Evolutionary conservation across 2,888 invertebrate genomes (phyloP), one percentile per base, ranked within the genome.

Genomic region (Hybos culiciformis): DNA sequence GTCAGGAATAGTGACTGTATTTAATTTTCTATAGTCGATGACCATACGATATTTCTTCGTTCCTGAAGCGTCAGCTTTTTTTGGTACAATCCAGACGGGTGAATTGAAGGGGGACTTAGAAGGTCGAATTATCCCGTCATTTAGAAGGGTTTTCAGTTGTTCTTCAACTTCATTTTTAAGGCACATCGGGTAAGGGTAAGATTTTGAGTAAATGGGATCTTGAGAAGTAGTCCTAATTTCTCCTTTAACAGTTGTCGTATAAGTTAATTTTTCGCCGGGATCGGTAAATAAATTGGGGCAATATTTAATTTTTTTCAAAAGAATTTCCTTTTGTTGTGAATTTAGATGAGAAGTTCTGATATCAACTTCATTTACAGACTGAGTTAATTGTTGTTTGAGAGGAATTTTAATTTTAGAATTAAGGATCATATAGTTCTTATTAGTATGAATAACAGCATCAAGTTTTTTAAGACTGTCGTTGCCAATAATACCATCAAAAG

Each of bases 1-100:
- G 24, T 44, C 41, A 6, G 39, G 15, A 21, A 46, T 43, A 17
- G 37, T 43, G 20, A 42, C 12, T 26, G 26, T 26, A 26, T 26
- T 26, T 26, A 26, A 26, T 26, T 24, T 44, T 34, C 44, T 24
- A 12, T 43, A 46, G 14, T 46, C 39, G 24, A 44, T 37, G 9
- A 46, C 44, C 19, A 43, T 29, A 15, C 39, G 15, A 39, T 41
- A 44, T 32, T 39, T 44, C 15, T 44, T 44, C 33, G 39, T 39
- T 9, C 29, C 29, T 6, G 39, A 39, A 5, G 45, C 45, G 37
- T 42, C 31, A 31, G 39, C 17, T 47, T 47, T 44, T 40, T 41
- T 38, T 2, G 38, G 44, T 20, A 46, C 39, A 12, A 39, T 17
- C 39, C 39, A 39, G 4, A 39, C 24, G 15, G 39, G 24, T 7